These are phyloP conservation scores for zebrafish (Danio rerio) DNA, from an alignment of 2,113 vertebrate genomes.

Conservation along the genomic window GRCz12tu NC_133183.1:31711001-31711500, in stretches of 20 bases:
- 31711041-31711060: constrained; percentile 79
- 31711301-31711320: constrained; percentile 12
- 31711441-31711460: neutral
- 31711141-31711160: constrained; percentile 76
- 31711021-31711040: constrained; percentile 67
- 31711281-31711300: neutral
- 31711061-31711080: constrained; percentile 87
- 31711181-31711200: constrained; percentile 70
- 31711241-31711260: constrained; percentile 50
- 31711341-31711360: neutral
- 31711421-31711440: neutral
- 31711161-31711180: constrained; percentile 73
- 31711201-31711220: constrained; percentile 63
- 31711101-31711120: constrained; percentile 78
- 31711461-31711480: neutral
- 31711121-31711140: constrained; percentile 81
- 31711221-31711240: constrained; percentile 56
- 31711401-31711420: neutral
- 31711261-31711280: constrained; percentile 19
- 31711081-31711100: constrained; percentile 78
- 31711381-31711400: neutral
- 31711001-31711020: constrained; percentile 56
- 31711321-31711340: neutral
- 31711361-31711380: neutral
- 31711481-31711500: neutral